Evolutionary conservation across 2,888 invertebrate genomes (phyloP).

Genomic region (Notodonta ziczac): DNA sequence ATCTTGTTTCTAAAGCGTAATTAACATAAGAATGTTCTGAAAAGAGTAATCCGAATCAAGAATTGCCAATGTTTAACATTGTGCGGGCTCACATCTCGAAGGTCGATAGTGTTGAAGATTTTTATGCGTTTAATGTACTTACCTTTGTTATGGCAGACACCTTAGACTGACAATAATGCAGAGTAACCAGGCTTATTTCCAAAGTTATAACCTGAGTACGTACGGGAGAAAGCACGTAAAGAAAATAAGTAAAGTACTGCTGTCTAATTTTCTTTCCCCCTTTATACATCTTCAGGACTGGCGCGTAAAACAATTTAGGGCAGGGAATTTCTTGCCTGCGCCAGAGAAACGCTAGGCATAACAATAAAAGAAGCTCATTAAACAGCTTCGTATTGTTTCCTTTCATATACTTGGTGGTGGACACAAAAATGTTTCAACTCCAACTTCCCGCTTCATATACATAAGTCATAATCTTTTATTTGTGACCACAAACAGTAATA

Average conservation of each 20-base stretch:
- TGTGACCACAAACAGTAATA: slow-evolving; percentile 7
- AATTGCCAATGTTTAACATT: slow-evolving; percentile 38
- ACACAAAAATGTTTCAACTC: slow-evolving; percentile 6
- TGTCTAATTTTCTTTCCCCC: slow-evolving; percentile 12
- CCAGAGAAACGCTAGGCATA: slow-evolving; percentile 17
- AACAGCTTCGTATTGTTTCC: slow-evolving; percentile 17
- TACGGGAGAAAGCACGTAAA: not conserved
- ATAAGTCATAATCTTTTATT: slow-evolving; percentile 1
- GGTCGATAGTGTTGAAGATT: slow-evolving; percentile 33
- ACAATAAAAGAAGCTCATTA: slow-evolving; percentile 12
- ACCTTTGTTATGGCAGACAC: slow-evolving; percentile 18
- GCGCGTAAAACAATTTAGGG: slow-evolving; percentile 9
- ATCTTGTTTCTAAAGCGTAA: slow-evolving; percentile 10
- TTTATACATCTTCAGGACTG: slow-evolving; percentile 4
- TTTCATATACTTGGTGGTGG: not conserved
- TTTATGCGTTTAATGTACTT: slow-evolving; percentile 28
- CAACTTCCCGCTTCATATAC: not conserved
- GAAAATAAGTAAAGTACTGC: not conserved
- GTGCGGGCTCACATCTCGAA: slow-evolving; percentile 39
- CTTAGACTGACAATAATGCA: not conserved
- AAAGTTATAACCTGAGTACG: not conserved
- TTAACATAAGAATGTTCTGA: slow-evolving; percentile 18
- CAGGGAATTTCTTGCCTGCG: slow-evolving; percentile 9
- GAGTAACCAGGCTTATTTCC: not conserved
- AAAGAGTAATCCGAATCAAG: slow-evolving; percentile 31